Evolutionary conservation across 2,888 invertebrate genomes (phyloP), one percentile per base, ranked within the genome.

Genomic region (Tinea trinotella): DNA sequence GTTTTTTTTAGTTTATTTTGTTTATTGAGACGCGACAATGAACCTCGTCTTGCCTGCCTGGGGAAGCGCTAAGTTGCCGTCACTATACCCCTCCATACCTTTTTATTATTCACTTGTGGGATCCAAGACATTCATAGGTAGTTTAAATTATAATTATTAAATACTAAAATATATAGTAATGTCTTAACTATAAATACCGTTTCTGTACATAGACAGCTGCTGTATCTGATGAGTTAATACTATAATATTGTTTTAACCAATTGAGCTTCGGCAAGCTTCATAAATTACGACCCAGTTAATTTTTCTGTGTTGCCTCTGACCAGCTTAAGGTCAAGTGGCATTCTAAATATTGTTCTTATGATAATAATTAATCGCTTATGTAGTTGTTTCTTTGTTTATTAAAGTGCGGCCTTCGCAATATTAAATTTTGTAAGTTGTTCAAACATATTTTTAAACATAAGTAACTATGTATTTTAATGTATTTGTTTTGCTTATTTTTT

Each of bases 221-320:
- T 35, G 56, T 35, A 56, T 60, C 59, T 66, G 74, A 76, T 74
- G 74, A 74, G 76, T 76, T 72, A 74, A 76, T 75, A 70, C 70
- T 71, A 69, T 70, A 64, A 66, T 61, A 70, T 66, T 64, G 70
- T 70, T 75, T 76, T 74, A 74, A 74, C 70, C 57, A 61, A 67
- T 61, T 66, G 65, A 63, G 63, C 61, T 68, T 70, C 64, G 67
- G 61, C 66, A 64, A 63, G 63, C 61, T 68, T 70, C 64, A 70
- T 71, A 40, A 40, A 40, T 40, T 40, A 40, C 40, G 40, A 15
- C 6, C 40, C 40, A 40, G 40, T 73, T 74, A 70, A 74, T 76
- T 75, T 77, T 76, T 72, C 67, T 66, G 61, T 61, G 64, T 62
- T 66, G 64, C 71, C 65, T 68, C 68, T 63, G 68, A 64, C 66